Evolutionary conservation across 2,113 vertebrate species (phyloP), one percentile per base, ranked within the genome.

Genomic region (Phoenicopterus ruber): DNA sequence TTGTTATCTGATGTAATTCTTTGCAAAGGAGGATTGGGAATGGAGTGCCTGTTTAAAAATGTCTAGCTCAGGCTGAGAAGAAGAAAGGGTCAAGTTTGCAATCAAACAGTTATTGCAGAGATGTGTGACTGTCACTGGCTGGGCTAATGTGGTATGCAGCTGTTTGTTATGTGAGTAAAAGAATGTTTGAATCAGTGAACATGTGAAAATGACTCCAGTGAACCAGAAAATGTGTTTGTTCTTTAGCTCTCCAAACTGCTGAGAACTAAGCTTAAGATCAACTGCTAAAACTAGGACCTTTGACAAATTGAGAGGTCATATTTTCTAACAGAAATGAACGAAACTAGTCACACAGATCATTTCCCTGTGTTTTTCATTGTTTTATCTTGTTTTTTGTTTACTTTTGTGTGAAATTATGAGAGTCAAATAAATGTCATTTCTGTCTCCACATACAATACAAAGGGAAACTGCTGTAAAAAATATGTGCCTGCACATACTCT

Each of bases 1-100:
- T 99, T 98, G 98, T 98, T 98, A 98, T 98, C 98, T 98, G 98
- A 98, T 98, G 98, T 98, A 98, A 98, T 98, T 98, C 98, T 98
- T 97, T 98, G 98, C 98, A 98, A 98, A 98, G 98, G 97, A 97
- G 98, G 97, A 98, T 97, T 97, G 98, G 97, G 97, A 98, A 97
- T 97, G 62, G 96, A 98, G 97, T 97, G 97, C 94, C 98, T 98
- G 94, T 97, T 98, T 98, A 98, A 98, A 98, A 98, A 98, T 96
- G 98, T 97, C 98, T 98, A 96, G 98, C 98, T 98, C 96, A 97
- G 98, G 95, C 97, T 97, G 97, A 98, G 97, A 97, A 97, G 96
- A 97, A 98, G 96, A 98, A 95, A 97, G 98, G 98, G 98, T 98
- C 98, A 98, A 97, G 98, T 98, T 98, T 98, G 98, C 97, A 98